Evolutionary conservation across 2,888 invertebrate species (phyloP).

Genomic region (Hydropsyche betteni): DNA sequence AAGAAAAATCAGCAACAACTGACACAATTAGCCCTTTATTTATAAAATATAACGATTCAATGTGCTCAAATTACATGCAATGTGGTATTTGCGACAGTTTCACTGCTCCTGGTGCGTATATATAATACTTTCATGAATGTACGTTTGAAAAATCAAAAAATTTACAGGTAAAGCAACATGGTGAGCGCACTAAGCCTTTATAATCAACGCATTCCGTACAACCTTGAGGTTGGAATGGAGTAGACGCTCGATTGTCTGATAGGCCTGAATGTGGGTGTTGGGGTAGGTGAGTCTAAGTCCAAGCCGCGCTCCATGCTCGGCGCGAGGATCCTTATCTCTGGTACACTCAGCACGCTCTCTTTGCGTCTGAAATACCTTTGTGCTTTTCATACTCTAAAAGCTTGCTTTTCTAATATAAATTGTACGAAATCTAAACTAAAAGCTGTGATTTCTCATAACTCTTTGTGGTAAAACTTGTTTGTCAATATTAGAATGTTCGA

Average conservation of each 20-base stretch:
- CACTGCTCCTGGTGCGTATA: too few relatives aligned
- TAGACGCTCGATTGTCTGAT: slow-evolving; percentile 52
- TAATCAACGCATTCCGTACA: slow-evolving; percentile 41
- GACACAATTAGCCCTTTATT: too few relatives aligned
- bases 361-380: slow-evolving; percentile 67
- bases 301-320: slow-evolving; percentile 83
- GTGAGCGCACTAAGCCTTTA: slow-evolving; percentile 29
- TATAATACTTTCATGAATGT: background rate
- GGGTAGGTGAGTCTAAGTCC: slow-evolving; percentile 65
- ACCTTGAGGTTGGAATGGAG: slow-evolving; percentile 52
- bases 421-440: slow-evolving; percentile 23
- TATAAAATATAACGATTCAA: too few relatives aligned
- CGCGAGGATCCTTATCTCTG: slow-evolving; percentile 84
- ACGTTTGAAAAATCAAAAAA: slow-evolving; percentile 1
- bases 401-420: slow-evolving; percentile 39
- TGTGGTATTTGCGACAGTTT: too few relatives aligned
- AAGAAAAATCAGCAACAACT: background rate
- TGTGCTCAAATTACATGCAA: too few relatives aligned
- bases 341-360: slow-evolving; percentile 78
- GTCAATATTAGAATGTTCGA: too few relatives aligned
- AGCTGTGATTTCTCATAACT: slow-evolving; percentile 38
- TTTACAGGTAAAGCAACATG: slow-evolving; percentile 12
- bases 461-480: background rate
- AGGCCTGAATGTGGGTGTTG: slow-evolving; percentile 48
- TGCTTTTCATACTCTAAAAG: slow-evolving; percentile 49